Evolutionary conservation across 2,797 vertebrate genomes (phyloP), one percentile per base, ranked within the genome.

Genomic region (Chlorospingus flavigularis): DNA sequence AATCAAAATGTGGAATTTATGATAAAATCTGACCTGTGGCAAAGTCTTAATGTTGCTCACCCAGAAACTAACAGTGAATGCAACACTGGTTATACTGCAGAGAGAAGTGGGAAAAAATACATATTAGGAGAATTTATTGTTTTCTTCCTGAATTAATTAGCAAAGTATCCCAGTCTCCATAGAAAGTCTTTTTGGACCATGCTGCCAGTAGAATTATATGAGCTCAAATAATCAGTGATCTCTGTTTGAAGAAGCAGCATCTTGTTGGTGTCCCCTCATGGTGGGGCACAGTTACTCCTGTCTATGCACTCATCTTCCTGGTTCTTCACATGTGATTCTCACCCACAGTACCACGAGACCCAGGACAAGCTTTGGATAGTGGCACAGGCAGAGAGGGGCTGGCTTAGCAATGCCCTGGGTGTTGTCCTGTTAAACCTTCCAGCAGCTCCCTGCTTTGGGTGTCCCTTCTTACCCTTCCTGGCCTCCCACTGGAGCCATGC

Each of bases 401-500:
- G 78, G 11, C 9, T 83, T 33, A 43, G 50, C 6, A 14, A 5
- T 50, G 30, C 31, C 9, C n/a, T 30, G 24, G 9, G 7, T 23
- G 8, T 11, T 67, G 33, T 73, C 53, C 28, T 88, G 21, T 31
- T 24, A 35, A 80, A 35, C 12, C 9, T 70, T 20, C 18, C 31
- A 61, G 47, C 42, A 47, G 14, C 35, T 84, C 10, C 21, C n/a
- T 65, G 20, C 53, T 50, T n/a, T 53, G 42, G 11, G 8, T 54
- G 11, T 13, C 42, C 20, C 28, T 72, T 57, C 2, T 2, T 24
- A 39, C 8, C 16, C 42, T 89, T 33, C 61, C 10, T 1, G 1
- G 19, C 47, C 5, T 24, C 23, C 3, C 10, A 4, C 9, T 0
- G 0, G 9, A 20, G 17, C 57, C 1, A 0, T 8, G 24, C 25